Base-by-base conservation (phyloP, 2,113 vertebrate genomes). In the Urocitellus parryii region DNA sequence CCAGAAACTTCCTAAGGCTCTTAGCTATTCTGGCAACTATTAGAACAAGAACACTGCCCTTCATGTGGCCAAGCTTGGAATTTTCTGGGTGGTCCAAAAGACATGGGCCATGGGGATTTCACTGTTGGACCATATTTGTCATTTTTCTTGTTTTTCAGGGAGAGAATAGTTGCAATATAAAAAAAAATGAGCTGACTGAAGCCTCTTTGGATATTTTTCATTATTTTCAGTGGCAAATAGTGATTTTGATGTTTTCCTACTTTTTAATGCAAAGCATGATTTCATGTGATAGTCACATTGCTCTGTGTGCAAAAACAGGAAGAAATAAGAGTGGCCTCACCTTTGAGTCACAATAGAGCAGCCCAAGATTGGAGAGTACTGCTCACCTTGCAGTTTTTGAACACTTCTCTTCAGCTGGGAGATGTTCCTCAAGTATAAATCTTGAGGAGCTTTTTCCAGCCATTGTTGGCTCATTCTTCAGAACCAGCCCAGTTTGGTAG, bases 41-140 rank as follows among this genome's bases (percentile, higher is more conserved):
- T 74, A 65, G 85, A 86, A 45, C 5, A 3, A 95, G 90, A 92
- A 87, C 29, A 42, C 61, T 80, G 83, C 65, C 93, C 88, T 80
- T 86, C 65, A 6, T 34, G 13, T 77, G 76, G 74, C 88, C 65
- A 97, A 88, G 48, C 83, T 96, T 96, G 85, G 85, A 61, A 42
- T 96, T 95, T 96, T 96, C 92, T 0, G 74, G 97, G 97, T 96
- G 97, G 97, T 96, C 97, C 51, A 79, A 86, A 77, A 94, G 70
- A 51, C 56, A 24, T 48, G 79, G 84, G 27, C 96, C 32, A 29
- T 89, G 73, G 92, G n/a, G 86, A 97, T 56, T 76, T 48, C 39
- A 79, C 22, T 96, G 91, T 95, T 91, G 97, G 81, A 83, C 13
- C 13, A 29, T 72, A 80, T 91, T 88, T 94, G 48, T 93, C 90